A percentile compares a stretch with the other conserved stretches of the same genome.
Evolutionary conservation across 2,113 vertebrate species (phyloP).

Genomic region (zebrafish (Danio rerio)): GRCz12tu NC_133187.1:17254501-17255000

Average conservation of each 20-base stretch:
- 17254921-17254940: too few species aligned
- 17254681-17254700: conserved; percentile 86
- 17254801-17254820: too few species aligned
- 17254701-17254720: conserved; percentile 87
- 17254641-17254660: conserved; percentile 89
- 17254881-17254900: too few species aligned
- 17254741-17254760: conserved; percentile 88
- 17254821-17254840: too few species aligned
- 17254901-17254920: too few species aligned
- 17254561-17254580: neutral
- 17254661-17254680: conserved; percentile 91
- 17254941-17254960: too few species aligned
- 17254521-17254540: conserved; percentile 80
- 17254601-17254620: conserved; percentile 72
- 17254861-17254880: too few species aligned
- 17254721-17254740: conserved; percentile 81
- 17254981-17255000: too few species aligned
- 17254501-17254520: conserved; percentile 94
- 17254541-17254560: neutral
- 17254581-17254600: neutral
- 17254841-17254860: too few species aligned
- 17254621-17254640: conserved; percentile 85
- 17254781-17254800: conserved; percentile 74
- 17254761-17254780: conserved; percentile 88
- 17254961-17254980: too few species aligned